Evolutionary conservation across 2,888 invertebrate genomes (phyloP).

Genomic region (Torymus auratus): DNA sequence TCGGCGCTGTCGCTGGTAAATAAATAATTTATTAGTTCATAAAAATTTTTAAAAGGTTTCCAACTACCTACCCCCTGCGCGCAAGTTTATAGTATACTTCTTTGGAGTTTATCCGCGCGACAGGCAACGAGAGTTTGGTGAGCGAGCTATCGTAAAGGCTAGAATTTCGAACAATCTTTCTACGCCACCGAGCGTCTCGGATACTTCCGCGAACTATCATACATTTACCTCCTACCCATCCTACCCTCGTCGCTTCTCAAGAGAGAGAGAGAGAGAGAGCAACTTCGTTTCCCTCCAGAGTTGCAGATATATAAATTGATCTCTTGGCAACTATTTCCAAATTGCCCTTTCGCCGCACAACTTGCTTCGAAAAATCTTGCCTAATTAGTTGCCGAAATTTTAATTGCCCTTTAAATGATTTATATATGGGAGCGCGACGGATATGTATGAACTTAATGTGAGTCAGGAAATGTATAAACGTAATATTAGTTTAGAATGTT

Average conservation of each 20-base stretch:
- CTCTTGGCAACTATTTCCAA: constrained; percentile 34
- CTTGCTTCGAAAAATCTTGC: neutral
- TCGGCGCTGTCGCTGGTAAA: constrained; percentile 8
- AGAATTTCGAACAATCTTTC: constrained; percentile 54
- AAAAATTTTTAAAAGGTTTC: constrained; percentile 33
- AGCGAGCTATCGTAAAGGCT: constrained; percentile 39
- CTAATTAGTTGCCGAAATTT: constrained; percentile 2
- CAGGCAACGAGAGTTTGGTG: constrained; percentile 1
- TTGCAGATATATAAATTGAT: constrained; percentile 31
- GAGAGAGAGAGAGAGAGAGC: no score
- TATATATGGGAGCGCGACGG: no score
- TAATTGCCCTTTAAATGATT: neutral
- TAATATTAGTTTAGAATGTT: no score
- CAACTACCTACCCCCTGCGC: neutral
- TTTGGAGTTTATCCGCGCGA: constrained; percentile 43
- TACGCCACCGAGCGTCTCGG: constrained; percentile 32
- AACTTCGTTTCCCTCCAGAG: neutral
- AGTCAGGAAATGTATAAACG: no score
- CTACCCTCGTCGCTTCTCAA: no score
- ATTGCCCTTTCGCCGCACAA: constrained; percentile 6
- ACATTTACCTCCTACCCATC: constrained; percentile 18
- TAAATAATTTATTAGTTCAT: constrained; percentile 36
- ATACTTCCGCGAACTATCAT: constrained; percentile 48
- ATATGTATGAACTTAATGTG: no score
- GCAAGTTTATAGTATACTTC: constrained; percentile 41